These are phyloP conservation scores for Drosophila paramelanica DNA, from an alignment of 2,888 invertebrate species.

Conservation along the genomic window DNA sequence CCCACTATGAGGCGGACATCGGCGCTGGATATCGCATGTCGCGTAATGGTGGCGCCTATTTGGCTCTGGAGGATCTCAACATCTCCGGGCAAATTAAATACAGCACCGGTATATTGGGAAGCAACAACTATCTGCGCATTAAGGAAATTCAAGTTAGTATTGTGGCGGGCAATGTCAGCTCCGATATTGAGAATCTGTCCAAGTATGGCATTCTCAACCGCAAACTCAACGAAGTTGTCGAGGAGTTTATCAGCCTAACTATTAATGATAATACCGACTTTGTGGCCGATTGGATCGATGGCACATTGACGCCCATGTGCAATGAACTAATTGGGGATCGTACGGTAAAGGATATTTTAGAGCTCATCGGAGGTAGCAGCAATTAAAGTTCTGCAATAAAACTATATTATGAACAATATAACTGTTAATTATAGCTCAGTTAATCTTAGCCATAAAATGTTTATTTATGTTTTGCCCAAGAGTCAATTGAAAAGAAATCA, in stretches of 20 bases:
- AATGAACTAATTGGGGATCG: conserved; percentile 75
- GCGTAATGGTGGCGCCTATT: conserved; percentile 71
- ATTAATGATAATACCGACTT: conserved; percentile 80
- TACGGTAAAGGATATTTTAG: conserved; percentile 69
- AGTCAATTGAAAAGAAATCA: conserved; percentile 30
- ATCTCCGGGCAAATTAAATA: conserved; percentile 70
- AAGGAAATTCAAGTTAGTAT: conserved; percentile 66
- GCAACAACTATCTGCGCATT: conserved; percentile 50
- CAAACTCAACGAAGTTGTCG: conserved; percentile 78
- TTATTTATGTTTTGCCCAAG: conserved; percentile 20
- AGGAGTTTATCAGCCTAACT: conserved; percentile 72
- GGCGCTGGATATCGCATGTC: conserved; percentile 44
- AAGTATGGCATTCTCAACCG: conserved; percentile 70
- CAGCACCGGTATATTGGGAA: conserved; percentile 51
- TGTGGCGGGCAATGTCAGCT: conserved; percentile 70
- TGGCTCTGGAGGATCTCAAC: conserved; percentile 68
- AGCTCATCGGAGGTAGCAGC: conserved; percentile 56
- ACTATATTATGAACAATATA: conserved; percentile 9
- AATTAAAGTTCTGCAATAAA: conserved; percentile 24
- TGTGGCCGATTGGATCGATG: conserved; percentile 61
- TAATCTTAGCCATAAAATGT: conserved; percentile 33
- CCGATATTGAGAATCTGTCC: conserved; percentile 76
- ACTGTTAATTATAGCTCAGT: conserved; percentile 12
- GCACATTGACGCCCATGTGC: conserved; percentile 55
- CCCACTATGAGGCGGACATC: conserved; percentile 67